A percentile compares a stretch with the other conserved stretches of the same genome.
Evolutionary conservation across 1,140 invertebrate genomes (phyloP).

Genomic region (Galendromus occidentalis): DNA sequence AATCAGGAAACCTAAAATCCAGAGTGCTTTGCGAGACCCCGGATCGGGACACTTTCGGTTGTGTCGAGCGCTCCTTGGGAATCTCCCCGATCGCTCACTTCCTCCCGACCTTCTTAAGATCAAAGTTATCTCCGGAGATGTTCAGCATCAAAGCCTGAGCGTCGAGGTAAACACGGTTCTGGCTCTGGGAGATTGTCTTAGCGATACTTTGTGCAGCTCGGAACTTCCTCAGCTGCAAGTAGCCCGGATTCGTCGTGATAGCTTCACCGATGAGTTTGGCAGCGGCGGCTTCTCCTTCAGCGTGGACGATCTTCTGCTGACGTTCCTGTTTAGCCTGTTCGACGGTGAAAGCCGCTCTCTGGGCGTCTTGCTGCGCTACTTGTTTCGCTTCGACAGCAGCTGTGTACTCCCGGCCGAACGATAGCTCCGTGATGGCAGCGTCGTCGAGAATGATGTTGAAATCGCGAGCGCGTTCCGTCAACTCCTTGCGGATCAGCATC

Average conservation of each 20-base stretch:
- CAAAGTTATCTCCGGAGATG: slow-evolving; percentile 78
- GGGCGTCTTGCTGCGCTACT: slow-evolving; percentile 95
- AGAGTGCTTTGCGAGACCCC: too few species aligned
- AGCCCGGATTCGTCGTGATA: slow-evolving; percentile 85
- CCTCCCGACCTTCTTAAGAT: slow-evolving; percentile 26
- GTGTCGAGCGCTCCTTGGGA: too few species aligned
- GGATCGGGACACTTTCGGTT: too few species aligned
- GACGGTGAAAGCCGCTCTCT: slow-evolving; percentile 90
- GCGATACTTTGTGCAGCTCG: slow-evolving; percentile 92
- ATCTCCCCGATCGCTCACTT: background rate
- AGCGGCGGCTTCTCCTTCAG: slow-evolving; percentile 97
- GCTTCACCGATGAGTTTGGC: slow-evolving; percentile 61
- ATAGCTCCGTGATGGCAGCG: slow-evolving; percentile 96
- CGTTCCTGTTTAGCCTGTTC: slow-evolving; percentile 92
- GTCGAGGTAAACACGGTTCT: slow-evolving; percentile 83
- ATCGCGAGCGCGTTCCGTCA: slow-evolving; percentile 88
- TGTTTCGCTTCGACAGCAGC: slow-evolving; percentile 98
- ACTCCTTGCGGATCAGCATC: slow-evolving; percentile 69
- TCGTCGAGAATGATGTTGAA: slow-evolving; percentile 98
- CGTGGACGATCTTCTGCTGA: slow-evolving; percentile 98
- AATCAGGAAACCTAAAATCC: too few species aligned
- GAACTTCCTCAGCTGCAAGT: slow-evolving; percentile 90
- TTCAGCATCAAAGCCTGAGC: slow-evolving; percentile 89
- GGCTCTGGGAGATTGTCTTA: slow-evolving; percentile 74
- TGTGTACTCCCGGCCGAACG: slow-evolving; percentile 98